Percentiles rank a stretch among this genome's conserved stretches.
These are phyloP conservation scores for Tuberolachnus salignus DNA, from an alignment of 2,888 invertebrate species.

Conservation along the genomic window DNA sequence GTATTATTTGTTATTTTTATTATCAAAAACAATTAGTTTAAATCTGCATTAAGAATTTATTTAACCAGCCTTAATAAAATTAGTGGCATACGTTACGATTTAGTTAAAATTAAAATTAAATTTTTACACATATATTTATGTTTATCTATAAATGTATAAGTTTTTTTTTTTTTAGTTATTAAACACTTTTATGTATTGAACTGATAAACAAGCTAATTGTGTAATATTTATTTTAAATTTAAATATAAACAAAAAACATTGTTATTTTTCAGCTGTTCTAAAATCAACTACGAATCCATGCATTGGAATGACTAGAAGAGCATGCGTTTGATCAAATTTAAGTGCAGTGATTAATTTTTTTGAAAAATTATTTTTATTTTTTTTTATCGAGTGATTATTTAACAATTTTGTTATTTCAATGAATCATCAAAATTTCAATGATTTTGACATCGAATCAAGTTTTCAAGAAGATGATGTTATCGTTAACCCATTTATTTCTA, in stretches of 20 bases:
- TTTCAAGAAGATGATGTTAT: constrained; percentile 54
- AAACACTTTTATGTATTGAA: background rate
- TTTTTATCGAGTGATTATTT: constrained; percentile 15
- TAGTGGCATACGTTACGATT: background rate
- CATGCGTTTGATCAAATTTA: constrained; percentile 11
- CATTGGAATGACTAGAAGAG: constrained; percentile 31
- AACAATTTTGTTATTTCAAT: constrained; percentile 22
- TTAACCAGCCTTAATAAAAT: background rate
- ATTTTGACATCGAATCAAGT: constrained; percentile 53
- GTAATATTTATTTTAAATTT: background rate
- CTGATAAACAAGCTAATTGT: background rate
- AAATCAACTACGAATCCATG: background rate
- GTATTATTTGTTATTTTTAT: background rate
- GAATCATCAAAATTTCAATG: constrained; percentile 50
- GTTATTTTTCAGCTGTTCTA: constrained; percentile 48
- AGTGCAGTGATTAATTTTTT: constrained; percentile 32
- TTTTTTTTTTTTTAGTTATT: background rate
- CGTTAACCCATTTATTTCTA: constrained; percentile 39
- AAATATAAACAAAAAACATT: constrained; percentile 18
- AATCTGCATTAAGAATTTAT: too few species aligned
- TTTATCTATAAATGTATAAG: too few species aligned
- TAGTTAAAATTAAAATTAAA: background rate
- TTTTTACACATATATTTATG: too few species aligned
- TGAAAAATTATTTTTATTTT: background rate
- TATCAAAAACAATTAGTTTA: background rate